Evolutionary conservation across 2,113 vertebrate genomes (phyloP).

Genomic region (Podocnemis expansa): DNA sequence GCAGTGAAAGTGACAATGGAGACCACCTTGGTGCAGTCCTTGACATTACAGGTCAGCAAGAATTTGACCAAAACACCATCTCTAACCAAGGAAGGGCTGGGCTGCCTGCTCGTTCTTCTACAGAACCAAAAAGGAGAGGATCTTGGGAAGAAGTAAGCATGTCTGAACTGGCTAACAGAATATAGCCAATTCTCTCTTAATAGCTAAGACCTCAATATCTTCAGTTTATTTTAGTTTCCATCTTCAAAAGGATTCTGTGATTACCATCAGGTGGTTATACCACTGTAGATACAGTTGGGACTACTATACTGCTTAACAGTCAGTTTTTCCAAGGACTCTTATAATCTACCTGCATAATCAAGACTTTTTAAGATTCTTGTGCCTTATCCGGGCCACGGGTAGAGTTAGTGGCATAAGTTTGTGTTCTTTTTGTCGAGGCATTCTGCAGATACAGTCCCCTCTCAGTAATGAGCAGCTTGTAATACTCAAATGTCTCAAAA

Average conservation of each 20-base stretch:
- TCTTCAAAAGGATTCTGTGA: background rate
- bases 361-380: background rate
- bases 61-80: constrained; percentile 80
- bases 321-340: fast-evolving
- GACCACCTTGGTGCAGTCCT: constrained; percentile 80
- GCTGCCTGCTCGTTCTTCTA: constrained; percentile 89
- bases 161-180: fast-evolving
- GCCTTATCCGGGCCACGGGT: fast-evolving
- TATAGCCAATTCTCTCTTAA: background rate
- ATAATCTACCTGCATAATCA: background rate
- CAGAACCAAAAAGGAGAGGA: constrained; percentile 89
- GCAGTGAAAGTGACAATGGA: constrained; percentile 90
- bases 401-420: fast-evolving
- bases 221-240: background rate
- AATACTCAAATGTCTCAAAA: background rate
- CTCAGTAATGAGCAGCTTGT: background rate
- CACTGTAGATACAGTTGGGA: background rate
- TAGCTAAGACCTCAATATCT: background rate
- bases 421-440: background rate
- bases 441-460: background rate
- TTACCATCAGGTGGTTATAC: background rate
- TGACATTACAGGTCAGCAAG: constrained; percentile 85
- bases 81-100: constrained; percentile 84
- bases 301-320: background rate
- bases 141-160: constrained; percentile 85